Evolutionary conservation across 2,888 invertebrate species (phyloP).

Genomic region (Trichogramma dendrolimi): DNA sequence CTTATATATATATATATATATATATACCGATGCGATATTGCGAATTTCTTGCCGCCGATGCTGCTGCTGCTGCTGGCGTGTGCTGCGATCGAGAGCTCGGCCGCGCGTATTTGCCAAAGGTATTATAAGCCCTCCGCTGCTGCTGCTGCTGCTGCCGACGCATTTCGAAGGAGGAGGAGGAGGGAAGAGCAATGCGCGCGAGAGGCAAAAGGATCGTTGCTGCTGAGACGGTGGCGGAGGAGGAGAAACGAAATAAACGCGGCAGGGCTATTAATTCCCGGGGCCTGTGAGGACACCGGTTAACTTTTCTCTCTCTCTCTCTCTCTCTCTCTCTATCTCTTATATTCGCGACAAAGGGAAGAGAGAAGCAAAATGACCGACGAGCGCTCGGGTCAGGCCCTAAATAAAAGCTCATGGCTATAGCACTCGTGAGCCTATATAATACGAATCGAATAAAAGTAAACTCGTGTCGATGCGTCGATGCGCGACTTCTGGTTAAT

Average conservation of each 20-base stretch:
- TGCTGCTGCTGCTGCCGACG: slow-evolving; percentile 2
- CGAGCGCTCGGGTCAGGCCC: slow-evolving; percentile 42
- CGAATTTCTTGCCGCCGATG: no score
- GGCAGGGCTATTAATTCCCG: slow-evolving; percentile 45
- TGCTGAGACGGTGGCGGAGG: slow-evolving; percentile 6
- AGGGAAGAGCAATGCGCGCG: slow-evolving; percentile 26
- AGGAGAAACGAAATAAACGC: slow-evolving; percentile 40
- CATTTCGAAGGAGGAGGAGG: background rate
- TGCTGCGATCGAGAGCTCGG: no score
- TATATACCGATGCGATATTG: background rate
- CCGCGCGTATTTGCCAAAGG: no score
- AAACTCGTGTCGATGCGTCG: slow-evolving; percentile 47
- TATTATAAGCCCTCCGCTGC: no score
- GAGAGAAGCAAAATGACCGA: slow-evolving; percentile 43
- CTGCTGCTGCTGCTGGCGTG: slow-evolving; percentile 1
- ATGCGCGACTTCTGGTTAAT: no score
- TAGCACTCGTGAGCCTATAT: no score
- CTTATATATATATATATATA: slow-evolving; percentile 17
- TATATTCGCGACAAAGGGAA: no score
- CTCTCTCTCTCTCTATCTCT: no score
- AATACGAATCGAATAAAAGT: slow-evolving; percentile 43
- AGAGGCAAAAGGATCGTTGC: slow-evolving; percentile 3
- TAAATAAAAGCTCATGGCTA: slow-evolving; percentile 44
- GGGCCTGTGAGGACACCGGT: slow-evolving; percentile 43
- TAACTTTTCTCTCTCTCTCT: background rate